Percentiles rank a stretch among this genome's conserved stretches.
Conservation (phyloP, 2,797 vertebrate genomes). For the Sylvia borin region DNA sequence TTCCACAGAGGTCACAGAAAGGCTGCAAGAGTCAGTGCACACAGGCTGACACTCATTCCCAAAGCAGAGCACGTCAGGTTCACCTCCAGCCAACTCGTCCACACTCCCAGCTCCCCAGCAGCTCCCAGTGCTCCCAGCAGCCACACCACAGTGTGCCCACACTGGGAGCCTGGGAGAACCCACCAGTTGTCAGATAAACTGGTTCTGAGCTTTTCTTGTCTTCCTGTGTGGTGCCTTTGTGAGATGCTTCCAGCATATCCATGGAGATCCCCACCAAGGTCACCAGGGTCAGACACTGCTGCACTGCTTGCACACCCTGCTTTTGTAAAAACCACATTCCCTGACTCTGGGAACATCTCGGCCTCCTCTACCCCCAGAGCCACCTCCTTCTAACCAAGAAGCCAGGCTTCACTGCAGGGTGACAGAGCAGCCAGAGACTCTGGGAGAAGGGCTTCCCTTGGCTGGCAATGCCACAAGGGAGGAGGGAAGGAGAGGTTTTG, state of each 20-base stretch:
- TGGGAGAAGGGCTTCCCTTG: not conserved
- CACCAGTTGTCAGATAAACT: accelerated
- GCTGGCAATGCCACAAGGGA: not conserved
- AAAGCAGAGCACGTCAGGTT: not conserved
- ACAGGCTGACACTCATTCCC: not conserved
- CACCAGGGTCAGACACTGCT: not conserved
- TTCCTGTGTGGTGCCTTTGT: not conserved
- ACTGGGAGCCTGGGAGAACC: not conserved
- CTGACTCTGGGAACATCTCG: not conserved
- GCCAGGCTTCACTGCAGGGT: not conserved
- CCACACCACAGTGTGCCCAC: not conserved
- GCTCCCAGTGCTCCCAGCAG: not conserved
- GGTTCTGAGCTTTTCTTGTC: not conserved
- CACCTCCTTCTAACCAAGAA: not conserved
- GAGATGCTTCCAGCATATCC: not conserved
- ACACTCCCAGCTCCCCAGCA: not conserved
- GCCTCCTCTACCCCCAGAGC: not conserved
- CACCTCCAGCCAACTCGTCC: not conserved
- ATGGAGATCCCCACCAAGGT: accelerated
- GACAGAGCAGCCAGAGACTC: not conserved
- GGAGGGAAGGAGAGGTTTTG: not conserved
- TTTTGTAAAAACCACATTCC: not conserved
- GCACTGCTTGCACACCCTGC: not conserved
- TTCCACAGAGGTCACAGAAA: not conserved
- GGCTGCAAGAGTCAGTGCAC: not conserved